These are phyloP conservation scores for Batillaria attramentaria DNA, from an alignment of 1,140 invertebrate species.

Conservation along the genomic window DNA sequence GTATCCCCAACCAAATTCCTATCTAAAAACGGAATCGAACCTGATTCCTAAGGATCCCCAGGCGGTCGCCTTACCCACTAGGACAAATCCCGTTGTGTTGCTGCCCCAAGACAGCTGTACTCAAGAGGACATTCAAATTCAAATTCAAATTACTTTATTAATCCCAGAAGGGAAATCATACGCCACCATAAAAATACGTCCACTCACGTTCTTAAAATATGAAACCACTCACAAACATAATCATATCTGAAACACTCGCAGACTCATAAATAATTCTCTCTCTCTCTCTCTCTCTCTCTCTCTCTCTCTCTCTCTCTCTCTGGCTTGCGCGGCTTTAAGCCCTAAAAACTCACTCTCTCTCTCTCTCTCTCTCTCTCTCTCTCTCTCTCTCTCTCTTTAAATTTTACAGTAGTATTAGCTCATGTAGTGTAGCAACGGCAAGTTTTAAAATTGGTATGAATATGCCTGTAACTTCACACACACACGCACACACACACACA, in stretches of 20 bases:
- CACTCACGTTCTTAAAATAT: background rate
- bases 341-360: background rate
- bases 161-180: background rate
- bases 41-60: too few relatives aligned
- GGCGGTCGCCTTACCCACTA: too few relatives aligned
- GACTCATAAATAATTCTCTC: background rate
- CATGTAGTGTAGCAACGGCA: background rate
- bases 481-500: background rate
- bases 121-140: background rate
- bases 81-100: background rate
- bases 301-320: conserved; percentile 10
- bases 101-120: background rate
- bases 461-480: background rate
- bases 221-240: background rate
- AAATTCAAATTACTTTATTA: background rate
- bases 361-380: background rate
- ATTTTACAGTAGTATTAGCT: background rate
- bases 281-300: conserved; percentile 3
- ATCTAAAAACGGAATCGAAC: too few relatives aligned
- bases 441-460: background rate
- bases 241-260: background rate
- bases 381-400: background rate
- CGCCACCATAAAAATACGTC: too few relatives aligned
- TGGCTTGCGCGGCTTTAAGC: background rate
- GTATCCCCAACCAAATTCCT: too few relatives aligned